Conservation (phyloP, 2,113 vertebrate species). For the Coreoperca whiteheadi region DNA sequence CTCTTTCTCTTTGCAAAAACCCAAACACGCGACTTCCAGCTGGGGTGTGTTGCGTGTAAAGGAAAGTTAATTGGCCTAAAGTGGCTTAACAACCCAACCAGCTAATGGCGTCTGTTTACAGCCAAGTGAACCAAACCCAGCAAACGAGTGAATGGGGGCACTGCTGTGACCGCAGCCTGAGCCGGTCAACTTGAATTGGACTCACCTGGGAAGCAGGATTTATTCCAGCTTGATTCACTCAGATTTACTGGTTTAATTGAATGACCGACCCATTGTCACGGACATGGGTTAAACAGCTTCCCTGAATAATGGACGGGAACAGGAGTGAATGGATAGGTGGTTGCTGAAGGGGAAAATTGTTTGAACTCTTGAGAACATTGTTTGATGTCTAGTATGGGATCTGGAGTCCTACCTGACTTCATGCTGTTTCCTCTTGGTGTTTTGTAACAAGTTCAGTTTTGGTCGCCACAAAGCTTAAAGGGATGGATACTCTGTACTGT, state of each 20-base stretch:
- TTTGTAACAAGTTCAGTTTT: slow-evolving; percentile 58
- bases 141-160: slow-evolving; percentile 57
- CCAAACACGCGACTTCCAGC: slow-evolving; percentile 66
- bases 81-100: slow-evolving; percentile 66
- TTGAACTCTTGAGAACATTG: slow-evolving; percentile 67
- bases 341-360: slow-evolving; percentile 68
- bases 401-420: slow-evolving; percentile 62
- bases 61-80: slow-evolving; percentile 77
- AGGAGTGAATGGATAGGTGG: slow-evolving; percentile 54
- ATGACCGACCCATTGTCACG: slow-evolving; percentile 53
- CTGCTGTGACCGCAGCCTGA: slow-evolving; percentile 74
- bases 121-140: slow-evolving; percentile 70
- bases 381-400: slow-evolving; percentile 71
- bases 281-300: slow-evolving; percentile 58
- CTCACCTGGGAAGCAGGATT: slow-evolving; percentile 66
- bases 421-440: slow-evolving; percentile 64
- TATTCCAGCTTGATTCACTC: slow-evolving; percentile 70
- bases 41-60: slow-evolving; percentile 73
- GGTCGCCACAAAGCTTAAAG: slow-evolving; percentile 17
- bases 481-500: slow-evolving; percentile 1
- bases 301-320: slow-evolving; percentile 48
- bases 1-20: slow-evolving; percentile 42
- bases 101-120: slow-evolving; percentile 76
- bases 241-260: slow-evolving; percentile 73
- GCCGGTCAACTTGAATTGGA: slow-evolving; percentile 71